Evolutionary conservation across 1,140 invertebrate genomes (phyloP).

Genomic region (Drosophila auraria): DNA sequence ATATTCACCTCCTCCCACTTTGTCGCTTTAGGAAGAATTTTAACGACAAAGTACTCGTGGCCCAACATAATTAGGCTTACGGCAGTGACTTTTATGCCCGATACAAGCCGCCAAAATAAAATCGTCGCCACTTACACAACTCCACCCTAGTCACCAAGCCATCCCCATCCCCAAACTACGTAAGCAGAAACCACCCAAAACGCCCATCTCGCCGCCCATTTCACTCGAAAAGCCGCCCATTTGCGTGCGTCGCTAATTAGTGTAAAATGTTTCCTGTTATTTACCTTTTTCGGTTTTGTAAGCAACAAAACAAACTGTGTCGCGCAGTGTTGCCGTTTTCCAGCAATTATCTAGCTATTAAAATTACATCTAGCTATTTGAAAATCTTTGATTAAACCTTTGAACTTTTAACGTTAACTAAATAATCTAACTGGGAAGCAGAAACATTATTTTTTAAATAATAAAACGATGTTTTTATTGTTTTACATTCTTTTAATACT

Average conservation of each 20-base stretch:
- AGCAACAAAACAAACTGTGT: slow-evolving; percentile 69
- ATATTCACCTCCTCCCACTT: background rate
- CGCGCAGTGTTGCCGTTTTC: slow-evolving; percentile 10
- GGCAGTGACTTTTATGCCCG: slow-evolving; percentile 73
- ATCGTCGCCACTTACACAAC: slow-evolving; percentile 43
- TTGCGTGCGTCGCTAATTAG: slow-evolving; percentile 83
- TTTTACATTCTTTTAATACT: no score
- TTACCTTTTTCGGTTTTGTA: slow-evolving; percentile 79
- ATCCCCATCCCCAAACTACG: slow-evolving; percentile 3
- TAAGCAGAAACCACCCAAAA: background rate
- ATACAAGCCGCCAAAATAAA: slow-evolving; percentile 42
- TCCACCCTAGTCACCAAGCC: slow-evolving; percentile 3
- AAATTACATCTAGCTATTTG: background rate
- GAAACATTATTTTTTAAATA: no score
- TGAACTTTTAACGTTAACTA: background rate
- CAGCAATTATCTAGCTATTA: slow-evolving; percentile 7
- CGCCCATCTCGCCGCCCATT: slow-evolving; percentile 12
- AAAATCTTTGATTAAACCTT: background rate
- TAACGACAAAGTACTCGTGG: slow-evolving; percentile 66
- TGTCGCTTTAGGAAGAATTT: slow-evolving; percentile 30
- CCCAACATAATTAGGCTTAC: slow-evolving; percentile 79
- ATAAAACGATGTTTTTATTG: no score
- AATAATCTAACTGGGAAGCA: no score
- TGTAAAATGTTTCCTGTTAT: slow-evolving; percentile 84
- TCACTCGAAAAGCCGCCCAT: slow-evolving; percentile 63